Percentiles rank a stretch among this genome's conserved stretches.
phyloP scores from a whole-genome alignment of 2,797 vertebrate species.

The Nothura maculosa region DNA sequence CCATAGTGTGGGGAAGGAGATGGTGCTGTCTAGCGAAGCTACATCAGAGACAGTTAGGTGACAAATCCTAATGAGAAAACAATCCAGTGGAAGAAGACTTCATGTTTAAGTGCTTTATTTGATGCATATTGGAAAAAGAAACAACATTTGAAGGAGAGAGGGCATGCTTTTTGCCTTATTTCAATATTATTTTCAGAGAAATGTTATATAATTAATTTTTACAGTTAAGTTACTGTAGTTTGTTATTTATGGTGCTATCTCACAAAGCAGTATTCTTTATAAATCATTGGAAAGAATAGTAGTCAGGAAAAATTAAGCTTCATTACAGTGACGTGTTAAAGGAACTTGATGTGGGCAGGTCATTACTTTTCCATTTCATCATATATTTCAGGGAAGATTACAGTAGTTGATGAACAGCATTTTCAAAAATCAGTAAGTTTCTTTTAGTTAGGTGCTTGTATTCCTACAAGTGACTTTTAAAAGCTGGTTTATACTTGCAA shows the following conservation, averaged over 20 bases:
- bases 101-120: conserved; percentile 3
- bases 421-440: not conserved
- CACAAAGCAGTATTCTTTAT: not conserved
- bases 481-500: not conserved
- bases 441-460: not conserved
- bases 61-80: not conserved
- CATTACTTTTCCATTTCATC: not conserved
- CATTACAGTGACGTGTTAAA: not conserved
- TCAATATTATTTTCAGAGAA: conserved; percentile 7
- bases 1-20: not conserved
- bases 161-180: not conserved
- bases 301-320: conserved; percentile 2
- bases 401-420: not conserved
- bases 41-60: not conserved
- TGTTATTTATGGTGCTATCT: conserved; percentile 25
- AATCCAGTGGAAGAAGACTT: not conserved
- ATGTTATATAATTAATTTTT: conserved; percentile 8
- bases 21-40: not conserved
- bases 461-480: not conserved
- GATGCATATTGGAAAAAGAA: not conserved
- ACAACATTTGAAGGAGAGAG: not conserved
- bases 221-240: not conserved
- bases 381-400: not conserved
- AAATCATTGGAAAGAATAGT: not conserved
- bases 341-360: not conserved